Conservation (phyloP, 30 jellyfish, hydroid and myxozoan species). For the Chrysaora quinquecirrha region DNA sequence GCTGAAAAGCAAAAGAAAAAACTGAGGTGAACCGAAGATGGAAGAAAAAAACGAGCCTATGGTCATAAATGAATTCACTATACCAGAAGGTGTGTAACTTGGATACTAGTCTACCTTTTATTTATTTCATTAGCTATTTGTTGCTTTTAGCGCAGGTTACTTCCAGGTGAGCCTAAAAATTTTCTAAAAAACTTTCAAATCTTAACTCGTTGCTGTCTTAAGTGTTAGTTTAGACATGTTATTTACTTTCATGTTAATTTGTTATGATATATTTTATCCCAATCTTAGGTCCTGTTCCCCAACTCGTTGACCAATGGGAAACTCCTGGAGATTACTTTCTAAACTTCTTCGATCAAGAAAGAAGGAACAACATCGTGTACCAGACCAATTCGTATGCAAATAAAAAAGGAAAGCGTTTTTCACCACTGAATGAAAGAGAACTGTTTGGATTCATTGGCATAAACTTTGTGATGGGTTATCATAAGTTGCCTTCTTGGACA, state of each 20-base stretch:
- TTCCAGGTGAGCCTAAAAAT: too few species aligned
- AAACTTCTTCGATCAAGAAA: conserved; percentile 50
- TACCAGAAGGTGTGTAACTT: conserved; percentile 16
- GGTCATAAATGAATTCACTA: conserved; percentile 14
- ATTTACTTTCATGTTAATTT: not conserved
- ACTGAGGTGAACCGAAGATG: conserved; percentile 8
- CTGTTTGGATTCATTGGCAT: conserved; percentile 67
- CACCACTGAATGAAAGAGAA: conserved; percentile 28
- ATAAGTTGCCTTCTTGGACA: conserved; percentile 53
- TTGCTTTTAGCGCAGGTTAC: too few species aligned
- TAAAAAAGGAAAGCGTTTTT: conserved; percentile 19
- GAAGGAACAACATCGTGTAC: conserved; percentile 16
- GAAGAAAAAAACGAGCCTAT: conserved; percentile 10
- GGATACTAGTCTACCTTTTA: conserved; percentile 13
- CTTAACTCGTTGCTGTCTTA: too few species aligned
- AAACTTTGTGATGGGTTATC: conserved; percentile 78
- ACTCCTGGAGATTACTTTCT: conserved; percentile 31
- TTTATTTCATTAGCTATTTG: not conserved
- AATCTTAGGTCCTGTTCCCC: conserved; percentile 70
- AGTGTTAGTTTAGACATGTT: too few species aligned
- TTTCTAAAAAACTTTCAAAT: too few species aligned
- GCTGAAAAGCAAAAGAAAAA: conserved; percentile 7
- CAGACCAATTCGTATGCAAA: conserved; percentile 56
- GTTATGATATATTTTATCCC: conserved; percentile 17
- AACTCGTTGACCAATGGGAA: conserved; percentile 41